A percentile compares a stretch with the other conserved stretches of the same genome.
Conservation (phyloP, 1,140 invertebrate species). For the Notospermus geniculatus region DNA sequence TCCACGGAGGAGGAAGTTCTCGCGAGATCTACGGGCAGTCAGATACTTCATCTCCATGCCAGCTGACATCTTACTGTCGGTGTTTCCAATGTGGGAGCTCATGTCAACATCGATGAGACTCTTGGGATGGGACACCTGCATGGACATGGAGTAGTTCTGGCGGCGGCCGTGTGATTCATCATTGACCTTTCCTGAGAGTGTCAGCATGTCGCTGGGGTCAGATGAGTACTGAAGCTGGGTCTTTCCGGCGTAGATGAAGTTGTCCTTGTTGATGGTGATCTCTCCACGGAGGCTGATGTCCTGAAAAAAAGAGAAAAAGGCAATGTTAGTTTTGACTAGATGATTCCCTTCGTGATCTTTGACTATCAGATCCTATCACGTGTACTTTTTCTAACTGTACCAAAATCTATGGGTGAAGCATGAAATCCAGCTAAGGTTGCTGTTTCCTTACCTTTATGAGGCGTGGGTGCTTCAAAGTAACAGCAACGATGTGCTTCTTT, state of each 20-base stretch:
- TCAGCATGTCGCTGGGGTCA: constrained; percentile 36
- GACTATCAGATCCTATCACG: too few relatives aligned
- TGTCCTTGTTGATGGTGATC: neutral
- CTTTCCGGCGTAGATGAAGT: constrained; percentile 22
- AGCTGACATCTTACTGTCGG: constrained; percentile 24
- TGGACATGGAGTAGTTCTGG: constrained; percentile 36
- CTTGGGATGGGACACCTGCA: constrained; percentile 38
- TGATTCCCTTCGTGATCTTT: too few relatives aligned
- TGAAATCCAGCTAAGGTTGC: too few relatives aligned
- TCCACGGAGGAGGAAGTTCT: constrained; percentile 36
- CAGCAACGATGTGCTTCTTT: neutral
- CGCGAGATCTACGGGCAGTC: constrained; percentile 27
- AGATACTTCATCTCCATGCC: constrained; percentile 33
- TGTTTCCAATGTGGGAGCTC: constrained; percentile 30
- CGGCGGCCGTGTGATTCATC: constrained; percentile 27
- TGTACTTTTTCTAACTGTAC: too few relatives aligned
- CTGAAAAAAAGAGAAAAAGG: neutral
- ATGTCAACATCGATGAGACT: constrained; percentile 38
- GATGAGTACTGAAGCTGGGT: constrained; percentile 48
- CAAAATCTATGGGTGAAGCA: too few relatives aligned
- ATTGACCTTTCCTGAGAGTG: constrained; percentile 37
- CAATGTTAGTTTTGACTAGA: too few relatives aligned
- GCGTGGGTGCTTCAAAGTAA: neutral
- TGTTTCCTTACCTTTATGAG: neutral
- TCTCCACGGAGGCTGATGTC: neutral